These are phyloP conservation scores for Cirrhinus mrigala DNA, from an alignment of 2,797 vertebrate genomes.

Conservation along the genomic window DNA sequence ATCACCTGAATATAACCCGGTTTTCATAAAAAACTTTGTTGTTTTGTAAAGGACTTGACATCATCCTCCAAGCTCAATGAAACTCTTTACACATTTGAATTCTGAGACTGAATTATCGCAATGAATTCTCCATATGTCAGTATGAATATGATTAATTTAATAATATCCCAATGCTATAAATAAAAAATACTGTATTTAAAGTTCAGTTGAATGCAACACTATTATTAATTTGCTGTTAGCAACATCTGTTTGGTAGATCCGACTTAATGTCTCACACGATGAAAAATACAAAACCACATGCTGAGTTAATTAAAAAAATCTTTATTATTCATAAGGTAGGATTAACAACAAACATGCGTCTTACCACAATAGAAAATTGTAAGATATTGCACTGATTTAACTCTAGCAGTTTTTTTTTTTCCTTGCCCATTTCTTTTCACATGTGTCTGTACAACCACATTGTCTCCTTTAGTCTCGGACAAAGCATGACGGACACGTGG, in stretches of 20 bases:
- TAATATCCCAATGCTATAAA: too few relatives aligned
- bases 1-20: too few relatives aligned
- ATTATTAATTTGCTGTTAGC: background rate
- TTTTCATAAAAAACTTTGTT: too few relatives aligned
- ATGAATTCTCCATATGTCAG: background rate
- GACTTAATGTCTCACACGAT: background rate
- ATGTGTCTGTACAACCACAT: slow-evolving; percentile 38
- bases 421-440: slow-evolving; percentile 58
- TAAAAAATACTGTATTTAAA: too few relatives aligned
- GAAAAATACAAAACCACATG: slow-evolving; percentile 20
- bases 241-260: background rate
- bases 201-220: background rate
- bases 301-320: slow-evolving; percentile 63
- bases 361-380: slow-evolving; percentile 86
- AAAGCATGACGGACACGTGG: slow-evolving; percentile 52
- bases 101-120: background rate
- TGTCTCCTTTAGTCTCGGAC: slow-evolving; percentile 39
- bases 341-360: slow-evolving; percentile 88
- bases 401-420: slow-evolving; percentile 63
- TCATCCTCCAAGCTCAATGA: too few relatives aligned
- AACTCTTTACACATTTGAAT: background rate
- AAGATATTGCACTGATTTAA: slow-evolving; percentile 89
- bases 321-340: slow-evolving; percentile 86
- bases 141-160: background rate
- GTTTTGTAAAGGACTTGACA: background rate